Evolutionary conservation across 2,113 vertebrate genomes (phyloP).

Genomic region (Dendropsophus ebraccatus): DNA sequence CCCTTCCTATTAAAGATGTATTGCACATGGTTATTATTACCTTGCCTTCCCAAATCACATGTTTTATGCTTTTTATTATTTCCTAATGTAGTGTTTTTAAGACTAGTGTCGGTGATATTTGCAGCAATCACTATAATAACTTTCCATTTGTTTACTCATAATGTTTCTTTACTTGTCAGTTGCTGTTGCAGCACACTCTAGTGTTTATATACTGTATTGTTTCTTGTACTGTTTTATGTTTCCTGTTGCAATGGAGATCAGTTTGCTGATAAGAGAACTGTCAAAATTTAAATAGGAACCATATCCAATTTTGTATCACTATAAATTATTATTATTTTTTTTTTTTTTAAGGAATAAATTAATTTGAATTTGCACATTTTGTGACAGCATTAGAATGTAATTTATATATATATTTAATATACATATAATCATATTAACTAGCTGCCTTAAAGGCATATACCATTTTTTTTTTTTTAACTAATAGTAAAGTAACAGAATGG

Average conservation of each 20-base stretch:
- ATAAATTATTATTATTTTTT: no score
- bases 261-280: neutral
- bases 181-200: slow-evolving; percentile 40
- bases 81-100: neutral
- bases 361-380: no score
- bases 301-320: no score
- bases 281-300: no score
- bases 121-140: neutral
- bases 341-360: no score
- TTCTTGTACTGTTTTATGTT: neutral
- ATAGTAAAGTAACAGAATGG: no score
- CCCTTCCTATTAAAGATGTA: neutral
- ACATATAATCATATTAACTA: no score
- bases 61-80: neutral
- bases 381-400: no score
- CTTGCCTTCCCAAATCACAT: neutral
- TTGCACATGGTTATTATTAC: neutral
- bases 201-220: slow-evolving; percentile 32
- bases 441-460: no score
- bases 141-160: neutral
- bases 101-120: neutral
- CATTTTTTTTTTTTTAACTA: no score
- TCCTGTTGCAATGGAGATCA: neutral
- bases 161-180: neutral
- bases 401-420: no score